A percentile compares a stretch with the other conserved stretches of the same genome.
Conservation (phyloP, 2,888 invertebrate genomes). For the Eutolmus rufibarbis region DNA sequence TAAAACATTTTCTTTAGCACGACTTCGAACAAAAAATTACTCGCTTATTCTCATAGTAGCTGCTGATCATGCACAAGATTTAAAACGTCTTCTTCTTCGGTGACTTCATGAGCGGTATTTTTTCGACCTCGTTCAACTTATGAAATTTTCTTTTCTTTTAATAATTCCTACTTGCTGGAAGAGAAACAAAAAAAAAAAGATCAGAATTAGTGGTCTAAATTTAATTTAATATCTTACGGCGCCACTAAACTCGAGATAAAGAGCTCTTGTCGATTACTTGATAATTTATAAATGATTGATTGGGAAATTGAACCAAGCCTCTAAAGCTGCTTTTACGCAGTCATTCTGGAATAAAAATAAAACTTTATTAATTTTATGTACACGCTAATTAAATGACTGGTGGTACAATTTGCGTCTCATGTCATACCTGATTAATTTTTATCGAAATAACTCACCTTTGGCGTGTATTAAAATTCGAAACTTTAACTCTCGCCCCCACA, state of each 20-base stretch:
- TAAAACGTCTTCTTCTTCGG: not conserved
- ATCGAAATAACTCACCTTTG: not conserved
- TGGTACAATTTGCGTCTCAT: not conserved
- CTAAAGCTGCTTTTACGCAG: not conserved
- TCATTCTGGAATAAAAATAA: not conserved
- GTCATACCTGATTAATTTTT: not conserved
- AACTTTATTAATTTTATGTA: not conserved
- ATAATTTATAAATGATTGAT: not conserved
- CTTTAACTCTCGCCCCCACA: not conserved
- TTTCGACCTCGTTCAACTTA: not conserved
- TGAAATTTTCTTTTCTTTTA: not conserved
- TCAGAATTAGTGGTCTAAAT: not conserved
- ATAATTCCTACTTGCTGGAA: not conserved
- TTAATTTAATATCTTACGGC: not conserved
- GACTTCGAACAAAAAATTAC: not conserved
- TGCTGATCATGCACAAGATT: not conserved
- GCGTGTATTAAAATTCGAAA: not conserved
- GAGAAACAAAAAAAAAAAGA: not conserved
- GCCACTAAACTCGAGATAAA: not conserved
- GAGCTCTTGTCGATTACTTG: not conserved
- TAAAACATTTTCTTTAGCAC: not conserved
- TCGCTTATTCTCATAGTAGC: not conserved
- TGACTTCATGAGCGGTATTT: not conserved
- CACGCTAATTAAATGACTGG: not conserved
- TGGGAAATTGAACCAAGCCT: not conserved